These are phyloP conservation scores for Sycobia sp. DNA, from an alignment of 1,140 invertebrate genomes.

Conservation along the genomic window DNA sequence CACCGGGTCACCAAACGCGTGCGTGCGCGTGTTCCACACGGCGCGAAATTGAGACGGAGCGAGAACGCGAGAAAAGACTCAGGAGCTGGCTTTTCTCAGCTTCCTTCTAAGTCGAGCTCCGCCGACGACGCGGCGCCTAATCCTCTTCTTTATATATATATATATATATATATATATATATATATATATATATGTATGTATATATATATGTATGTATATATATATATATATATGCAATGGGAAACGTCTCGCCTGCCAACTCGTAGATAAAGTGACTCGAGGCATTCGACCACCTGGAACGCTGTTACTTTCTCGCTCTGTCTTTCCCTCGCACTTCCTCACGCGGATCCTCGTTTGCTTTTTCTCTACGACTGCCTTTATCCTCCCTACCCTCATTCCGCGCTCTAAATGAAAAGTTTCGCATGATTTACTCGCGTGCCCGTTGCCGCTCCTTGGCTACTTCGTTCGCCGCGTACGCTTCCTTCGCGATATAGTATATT, in stretches of 20 bases:
- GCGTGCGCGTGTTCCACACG: neutral
- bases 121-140: conserved; percentile 12
- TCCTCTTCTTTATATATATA: conserved; percentile 12
- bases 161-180: too few species aligned
- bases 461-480: neutral
- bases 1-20: too few species aligned
- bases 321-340: neutral
- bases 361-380: neutral
- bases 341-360: neutral
- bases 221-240: too few species aligned
- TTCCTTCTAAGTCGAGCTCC: conserved; percentile 2
- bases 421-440: conserved; percentile 8
- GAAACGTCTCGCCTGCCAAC: conserved; percentile 23
- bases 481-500: neutral
- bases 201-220: too few species aligned
- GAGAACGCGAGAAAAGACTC: conserved; percentile 1
- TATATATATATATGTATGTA: too few species aligned
- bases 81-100: conserved; percentile 5
- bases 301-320: too few species aligned
- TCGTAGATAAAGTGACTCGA: conserved; percentile 21
- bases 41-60: conserved; percentile 14
- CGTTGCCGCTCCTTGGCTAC: neutral
- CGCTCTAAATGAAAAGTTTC: conserved; percentile 24
- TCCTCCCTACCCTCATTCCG: too few species aligned
- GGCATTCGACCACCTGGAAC: conserved; percentile 18